Conservation (phyloP, 2,113 vertebrate genomes). For the Alouatta palliata region DNA sequence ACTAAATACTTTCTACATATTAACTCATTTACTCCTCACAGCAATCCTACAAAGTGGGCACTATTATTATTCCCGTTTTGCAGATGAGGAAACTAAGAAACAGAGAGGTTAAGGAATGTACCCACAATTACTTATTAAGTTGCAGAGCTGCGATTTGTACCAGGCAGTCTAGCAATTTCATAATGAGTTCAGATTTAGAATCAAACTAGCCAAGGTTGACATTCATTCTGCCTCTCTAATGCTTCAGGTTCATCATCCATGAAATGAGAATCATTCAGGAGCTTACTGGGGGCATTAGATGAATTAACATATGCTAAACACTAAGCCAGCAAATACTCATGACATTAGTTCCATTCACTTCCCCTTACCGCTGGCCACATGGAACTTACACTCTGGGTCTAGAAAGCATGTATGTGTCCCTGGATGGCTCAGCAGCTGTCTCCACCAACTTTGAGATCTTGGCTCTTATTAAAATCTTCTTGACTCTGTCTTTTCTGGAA, state of each 20-base stretch:
- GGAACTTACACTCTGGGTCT: not conserved
- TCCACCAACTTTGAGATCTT: not conserved
- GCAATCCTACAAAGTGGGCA: not conserved
- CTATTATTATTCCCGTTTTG: not conserved
- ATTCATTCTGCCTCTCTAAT: not conserved
- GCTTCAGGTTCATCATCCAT: not conserved
- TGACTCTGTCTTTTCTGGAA: not conserved
- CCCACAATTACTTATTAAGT: not conserved
- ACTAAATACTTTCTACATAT: not conserved
- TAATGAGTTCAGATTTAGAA: not conserved
- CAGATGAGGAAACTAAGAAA: not conserved
- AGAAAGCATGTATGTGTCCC: not conserved
- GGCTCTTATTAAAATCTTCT: not conserved
- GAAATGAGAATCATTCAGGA: constrained; percentile 28
- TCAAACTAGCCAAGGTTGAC: not conserved
- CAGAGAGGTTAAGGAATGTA: not conserved
- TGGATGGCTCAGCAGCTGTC: not conserved
- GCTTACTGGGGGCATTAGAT: not conserved
- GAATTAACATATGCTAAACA: not conserved
- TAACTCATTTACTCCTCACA: not conserved
- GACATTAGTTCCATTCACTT: not conserved
- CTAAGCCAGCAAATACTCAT: not conserved
- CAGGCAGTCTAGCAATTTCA: not conserved
- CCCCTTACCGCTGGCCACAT: not conserved
- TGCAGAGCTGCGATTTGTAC: not conserved